A percentile compares a stretch with the other conserved stretches of the same genome.
Conservation (phyloP, 2,888 invertebrate species). For the Amphipyra berbera region DNA sequence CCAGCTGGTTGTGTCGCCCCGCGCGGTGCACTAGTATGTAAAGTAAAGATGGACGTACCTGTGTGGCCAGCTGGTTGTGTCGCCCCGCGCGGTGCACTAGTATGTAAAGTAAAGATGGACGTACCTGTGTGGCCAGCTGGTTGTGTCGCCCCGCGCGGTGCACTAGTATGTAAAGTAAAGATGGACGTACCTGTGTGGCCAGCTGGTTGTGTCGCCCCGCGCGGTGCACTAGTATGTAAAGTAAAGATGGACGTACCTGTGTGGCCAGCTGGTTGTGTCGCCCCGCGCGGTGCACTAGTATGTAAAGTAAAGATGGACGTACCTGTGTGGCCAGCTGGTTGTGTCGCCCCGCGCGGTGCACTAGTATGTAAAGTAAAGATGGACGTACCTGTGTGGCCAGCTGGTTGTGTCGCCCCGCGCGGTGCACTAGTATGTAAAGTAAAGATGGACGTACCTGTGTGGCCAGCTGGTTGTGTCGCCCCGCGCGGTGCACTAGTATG, state of each 20-base stretch:
- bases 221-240: slow-evolving; percentile 67
- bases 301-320: neutral
- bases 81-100: slow-evolving; percentile 66
- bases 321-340: slow-evolving; percentile 11
- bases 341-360: slow-evolving; percentile 63
- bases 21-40: slow-evolving; percentile 66
- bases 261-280: neutral
- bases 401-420: slow-evolving; percentile 13
- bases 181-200: slow-evolving; percentile 13
- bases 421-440: slow-evolving; percentile 65
- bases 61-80: neutral
- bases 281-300: slow-evolving; percentile 66
- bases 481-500: slow-evolving; percentile 66
- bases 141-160: slow-evolving; percentile 60
- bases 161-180: slow-evolving; percentile 49
- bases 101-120: neutral
- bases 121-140: slow-evolving; percentile 14
- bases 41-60: slow-evolving; percentile 18
- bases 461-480: neutral
- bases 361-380: slow-evolving; percentile 32
- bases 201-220: neutral
- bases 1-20: neutral
- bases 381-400: slow-evolving; percentile 14
- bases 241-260: slow-evolving; percentile 18
- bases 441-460: slow-evolving; percentile 18